Percentiles rank a stretch among this genome's conserved stretches.
phyloP scores from a whole-genome alignment of 2,113 vertebrate species.

The Amphiprion ocellaris region DNA sequence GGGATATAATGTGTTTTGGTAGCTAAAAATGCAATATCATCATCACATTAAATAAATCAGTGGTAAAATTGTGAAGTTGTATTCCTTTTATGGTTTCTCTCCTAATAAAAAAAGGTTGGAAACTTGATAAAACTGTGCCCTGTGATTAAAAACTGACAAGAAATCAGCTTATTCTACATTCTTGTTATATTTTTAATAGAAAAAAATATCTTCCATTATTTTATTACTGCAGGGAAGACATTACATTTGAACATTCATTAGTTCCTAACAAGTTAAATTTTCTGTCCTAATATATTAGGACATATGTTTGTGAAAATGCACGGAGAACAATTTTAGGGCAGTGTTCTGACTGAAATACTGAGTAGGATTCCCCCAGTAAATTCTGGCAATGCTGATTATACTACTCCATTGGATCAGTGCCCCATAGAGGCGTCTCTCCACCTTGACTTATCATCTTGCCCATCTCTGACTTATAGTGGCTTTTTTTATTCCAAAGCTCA shows the following conservation, averaged over 20 bases:
- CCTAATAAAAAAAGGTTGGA: too few species aligned
- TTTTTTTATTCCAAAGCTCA: conserved; percentile 1
- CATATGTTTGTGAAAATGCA: background rate
- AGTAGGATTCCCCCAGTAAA: background rate
- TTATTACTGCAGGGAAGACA: background rate
- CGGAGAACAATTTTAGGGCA: background rate
- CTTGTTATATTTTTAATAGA: too few species aligned
- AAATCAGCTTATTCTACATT: too few species aligned
- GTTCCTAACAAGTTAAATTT: background rate
- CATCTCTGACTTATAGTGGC: background rate
- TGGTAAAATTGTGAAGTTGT: background rate
- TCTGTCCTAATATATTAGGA: background rate
- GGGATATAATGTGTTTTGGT: conserved; percentile 3
- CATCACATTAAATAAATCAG: conserved; percentile 12
- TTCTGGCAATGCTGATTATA: background rate
- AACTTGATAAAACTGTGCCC: too few species aligned
- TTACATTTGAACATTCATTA: background rate
- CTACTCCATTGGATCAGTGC: conserved; percentile 3
- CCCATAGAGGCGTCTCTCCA: conserved; percentile 13
- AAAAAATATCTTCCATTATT: too few species aligned
- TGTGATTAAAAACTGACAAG: too few species aligned
- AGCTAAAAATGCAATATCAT: conserved; percentile 32
- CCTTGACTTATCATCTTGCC: conserved; percentile 9
- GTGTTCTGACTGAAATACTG: background rate
- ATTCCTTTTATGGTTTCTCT: background rate